phyloP scores from a whole-genome alignment of 2,113 vertebrate genomes.

The Laticauda colubrina region DNA sequence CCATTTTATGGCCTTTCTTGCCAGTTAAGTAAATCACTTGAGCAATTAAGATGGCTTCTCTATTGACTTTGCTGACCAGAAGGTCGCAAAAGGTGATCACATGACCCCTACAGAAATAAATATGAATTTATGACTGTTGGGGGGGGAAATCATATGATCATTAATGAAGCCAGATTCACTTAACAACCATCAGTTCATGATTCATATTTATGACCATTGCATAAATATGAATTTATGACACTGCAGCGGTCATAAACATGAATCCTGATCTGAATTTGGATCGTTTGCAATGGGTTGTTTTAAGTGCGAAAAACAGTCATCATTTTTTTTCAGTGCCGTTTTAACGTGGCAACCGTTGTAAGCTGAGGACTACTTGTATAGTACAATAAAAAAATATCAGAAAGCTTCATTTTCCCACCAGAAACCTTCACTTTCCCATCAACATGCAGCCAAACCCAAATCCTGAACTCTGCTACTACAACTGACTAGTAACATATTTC shows the following conservation, averaged over 20 bases:
- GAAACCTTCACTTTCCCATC: neutral
- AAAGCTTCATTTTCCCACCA: neutral
- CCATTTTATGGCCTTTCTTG: neutral
- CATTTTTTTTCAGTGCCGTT: neutral
- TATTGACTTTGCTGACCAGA: neutral
- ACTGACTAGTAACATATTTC: neutral
- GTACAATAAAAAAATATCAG: neutral
- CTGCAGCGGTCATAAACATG: neutral
- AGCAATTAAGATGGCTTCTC: neutral
- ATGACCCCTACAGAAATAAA: no score
- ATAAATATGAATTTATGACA: neutral
- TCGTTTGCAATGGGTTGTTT: neutral
- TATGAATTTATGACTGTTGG: no score
- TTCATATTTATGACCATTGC: no score
- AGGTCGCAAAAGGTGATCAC: neutral
- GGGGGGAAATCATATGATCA: no score
- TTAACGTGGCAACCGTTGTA: neutral
- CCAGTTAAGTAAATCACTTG: neutral
- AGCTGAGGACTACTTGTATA: neutral
- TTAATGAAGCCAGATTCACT: no score
- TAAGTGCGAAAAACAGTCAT: neutral
- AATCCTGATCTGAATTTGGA: neutral
- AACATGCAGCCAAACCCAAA: neutral
- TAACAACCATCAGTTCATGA: no score
- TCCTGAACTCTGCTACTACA: neutral